Conservation (phyloP, 2,797 vertebrate genomes). For the Discoglossus pictus region DNA sequence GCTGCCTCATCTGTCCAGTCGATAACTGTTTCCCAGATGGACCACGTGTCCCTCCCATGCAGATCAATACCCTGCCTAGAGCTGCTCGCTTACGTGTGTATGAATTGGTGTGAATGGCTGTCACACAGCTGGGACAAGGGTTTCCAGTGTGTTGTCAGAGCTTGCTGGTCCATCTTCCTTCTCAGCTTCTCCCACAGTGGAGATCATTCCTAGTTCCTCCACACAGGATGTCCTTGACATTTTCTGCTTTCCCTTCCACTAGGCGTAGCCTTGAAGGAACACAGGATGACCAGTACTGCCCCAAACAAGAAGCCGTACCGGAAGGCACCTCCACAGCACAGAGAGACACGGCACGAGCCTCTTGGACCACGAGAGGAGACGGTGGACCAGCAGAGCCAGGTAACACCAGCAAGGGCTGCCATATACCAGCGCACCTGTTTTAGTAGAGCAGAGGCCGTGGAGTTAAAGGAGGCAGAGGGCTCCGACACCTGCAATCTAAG, state of each 20-base stretch:
- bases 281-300: slow-evolving; percentile 83
- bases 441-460: slow-evolving; percentile 59
- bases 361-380: slow-evolving; percentile 72
- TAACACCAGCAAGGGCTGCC: slow-evolving; percentile 64
- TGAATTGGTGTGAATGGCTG: background rate
- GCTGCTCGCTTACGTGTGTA: background rate
- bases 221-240: slow-evolving; percentile 43
- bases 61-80: slow-evolving; percentile 31
- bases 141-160: slow-evolving; percentile 45
- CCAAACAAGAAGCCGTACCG: slow-evolving; percentile 92
- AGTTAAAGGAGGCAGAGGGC: slow-evolving; percentile 52
- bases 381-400: slow-evolving; percentile 77
- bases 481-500: slow-evolving; percentile 60
- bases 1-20: background rate
- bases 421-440: slow-evolving; percentile 58
- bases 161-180: background rate
- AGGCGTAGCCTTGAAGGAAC: background rate
- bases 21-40: slow-evolving; percentile 7
- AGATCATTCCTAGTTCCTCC: background rate
- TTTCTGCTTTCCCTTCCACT: slow-evolving; percentile 49
- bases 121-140: slow-evolving; percentile 41
- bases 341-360: slow-evolving; percentile 79
- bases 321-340: slow-evolving; percentile 94
- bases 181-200: background rate
- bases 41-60: background rate